Conservation (phyloP, 1,140 invertebrate species). For the Macrocentrus cingulum region DNA sequence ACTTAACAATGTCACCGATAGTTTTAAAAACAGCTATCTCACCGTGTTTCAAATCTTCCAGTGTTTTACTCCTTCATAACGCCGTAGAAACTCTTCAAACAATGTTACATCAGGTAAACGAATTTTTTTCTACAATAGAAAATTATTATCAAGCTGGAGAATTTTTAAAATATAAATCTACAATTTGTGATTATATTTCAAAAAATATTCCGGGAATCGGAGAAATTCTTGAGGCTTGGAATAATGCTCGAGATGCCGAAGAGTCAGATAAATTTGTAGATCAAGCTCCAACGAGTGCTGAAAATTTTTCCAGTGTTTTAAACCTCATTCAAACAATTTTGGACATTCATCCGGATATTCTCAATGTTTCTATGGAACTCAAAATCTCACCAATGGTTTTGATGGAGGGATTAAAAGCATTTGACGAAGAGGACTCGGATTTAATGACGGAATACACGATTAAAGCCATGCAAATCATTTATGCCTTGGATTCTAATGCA, state of each 20-base stretch:
- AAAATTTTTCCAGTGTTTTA: slow-evolving; percentile 58
- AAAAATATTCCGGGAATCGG: slow-evolving; percentile 60
- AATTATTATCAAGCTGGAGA: slow-evolving; percentile 25
- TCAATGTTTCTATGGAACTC: slow-evolving; percentile 41
- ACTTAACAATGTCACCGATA: slow-evolving; percentile 36
- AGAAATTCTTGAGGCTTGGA: slow-evolving; percentile 57
- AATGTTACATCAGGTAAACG: slow-evolving; percentile 42
- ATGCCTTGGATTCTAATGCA: slow-evolving; percentile 61
- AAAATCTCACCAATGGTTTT: slow-evolving; percentile 44
- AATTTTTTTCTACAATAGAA: slow-evolving; percentile 32
- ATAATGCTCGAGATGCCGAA: slow-evolving; percentile 27
- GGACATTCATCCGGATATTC: slow-evolving; percentile 59
- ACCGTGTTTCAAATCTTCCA: slow-evolving; percentile 38
- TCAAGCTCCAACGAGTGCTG: slow-evolving; percentile 36
- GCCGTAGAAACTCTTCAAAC: slow-evolving; percentile 37
- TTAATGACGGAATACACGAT: slow-evolving; percentile 67
- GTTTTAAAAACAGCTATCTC: slow-evolving; percentile 43
- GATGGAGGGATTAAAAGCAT: slow-evolving; percentile 35
- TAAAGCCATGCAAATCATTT: slow-evolving; percentile 67
- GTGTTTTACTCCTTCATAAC: slow-evolving; percentile 40
- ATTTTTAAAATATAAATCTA: slow-evolving; percentile 29
- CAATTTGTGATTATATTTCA: slow-evolving; percentile 34
- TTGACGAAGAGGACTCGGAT: slow-evolving; percentile 42
- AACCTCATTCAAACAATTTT: slow-evolving; percentile 62
- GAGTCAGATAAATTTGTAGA: slow-evolving; percentile 34